A percentile compares a stretch with the other conserved stretches of the same genome.
Evolutionary conservation across 2,113 vertebrate genomes (phyloP).

Genomic region (Ibidorhyncha struthersii): DNA sequence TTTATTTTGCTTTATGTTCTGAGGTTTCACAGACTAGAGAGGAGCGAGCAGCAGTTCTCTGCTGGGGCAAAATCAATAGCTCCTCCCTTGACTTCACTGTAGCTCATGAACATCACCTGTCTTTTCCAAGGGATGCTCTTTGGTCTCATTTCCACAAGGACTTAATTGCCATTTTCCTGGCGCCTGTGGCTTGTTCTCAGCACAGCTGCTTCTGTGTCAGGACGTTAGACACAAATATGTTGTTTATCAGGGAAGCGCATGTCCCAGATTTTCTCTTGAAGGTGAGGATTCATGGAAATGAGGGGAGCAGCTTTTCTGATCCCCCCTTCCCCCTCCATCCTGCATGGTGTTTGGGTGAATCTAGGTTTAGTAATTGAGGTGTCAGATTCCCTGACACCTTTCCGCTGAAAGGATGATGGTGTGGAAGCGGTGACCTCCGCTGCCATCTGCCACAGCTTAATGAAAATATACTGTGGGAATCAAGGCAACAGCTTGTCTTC

Average conservation of each 20-base stretch:
- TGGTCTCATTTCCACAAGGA: background rate
- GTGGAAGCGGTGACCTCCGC: slow-evolving; percentile 27
- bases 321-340: background rate
- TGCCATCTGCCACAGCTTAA: slow-evolving; percentile 52
- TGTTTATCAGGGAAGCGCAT: background rate
- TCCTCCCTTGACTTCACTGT: background rate
- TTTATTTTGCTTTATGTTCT: background rate
- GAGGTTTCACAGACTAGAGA: background rate
- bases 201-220: slow-evolving; percentile 22
- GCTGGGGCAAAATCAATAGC: background rate
- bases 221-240: background rate
- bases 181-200: background rate
- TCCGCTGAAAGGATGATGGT: background rate
- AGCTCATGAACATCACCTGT: background rate
- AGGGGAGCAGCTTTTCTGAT: background rate
- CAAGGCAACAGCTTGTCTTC: slow-evolving; percentile 41
- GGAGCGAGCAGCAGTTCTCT: background rate
- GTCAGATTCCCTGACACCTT: slow-evolving; percentile 21
- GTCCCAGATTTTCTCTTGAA: background rate
- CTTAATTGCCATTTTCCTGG: slow-evolving; percentile 4
- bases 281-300: background rate
- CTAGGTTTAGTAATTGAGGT: slow-evolving; percentile 19
- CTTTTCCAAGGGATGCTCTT: background rate
- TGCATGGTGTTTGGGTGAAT: background rate
- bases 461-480: slow-evolving; percentile 61